Evolutionary conservation across 1,140 invertebrate genomes (phyloP).

Genomic region (Choristoneura fumiferana): DNA sequence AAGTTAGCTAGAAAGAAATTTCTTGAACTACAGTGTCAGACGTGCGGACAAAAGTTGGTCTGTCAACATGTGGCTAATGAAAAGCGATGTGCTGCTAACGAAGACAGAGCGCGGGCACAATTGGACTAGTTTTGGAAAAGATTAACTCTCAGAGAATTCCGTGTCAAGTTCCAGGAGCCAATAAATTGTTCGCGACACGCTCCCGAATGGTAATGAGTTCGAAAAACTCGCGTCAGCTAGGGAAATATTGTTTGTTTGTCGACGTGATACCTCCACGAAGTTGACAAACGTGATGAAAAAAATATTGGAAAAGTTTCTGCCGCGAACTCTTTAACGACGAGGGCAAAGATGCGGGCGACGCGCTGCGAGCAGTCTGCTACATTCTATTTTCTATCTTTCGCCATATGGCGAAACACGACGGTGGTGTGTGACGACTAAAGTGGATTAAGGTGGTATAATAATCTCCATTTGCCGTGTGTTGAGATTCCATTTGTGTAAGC

Average conservation of each 20-base stretch:
- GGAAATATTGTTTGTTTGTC: slow-evolving; percentile 63
- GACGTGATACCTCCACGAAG: slow-evolving; percentile 47
- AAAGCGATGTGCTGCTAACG: slow-evolving; percentile 56
- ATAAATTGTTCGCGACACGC: slow-evolving; percentile 44
- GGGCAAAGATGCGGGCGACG: slow-evolving; percentile 25
- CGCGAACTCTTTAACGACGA: slow-evolving; percentile 35
- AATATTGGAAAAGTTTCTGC: slow-evolving; percentile 66
- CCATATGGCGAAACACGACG: too few species aligned
- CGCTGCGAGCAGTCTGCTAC: neutral
- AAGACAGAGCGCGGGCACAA: slow-evolving; percentile 48
- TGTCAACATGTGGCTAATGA: slow-evolving; percentile 48
- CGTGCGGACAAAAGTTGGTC: slow-evolving; percentile 33
- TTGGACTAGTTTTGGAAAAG: slow-evolving; percentile 34
- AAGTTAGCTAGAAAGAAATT: slow-evolving; percentile 23
- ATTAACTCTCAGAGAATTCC: slow-evolving; percentile 40
- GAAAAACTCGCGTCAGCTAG: slow-evolving; percentile 44
- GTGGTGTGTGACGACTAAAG: too few species aligned
- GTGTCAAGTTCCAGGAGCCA: slow-evolving; percentile 30
- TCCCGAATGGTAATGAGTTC: slow-evolving; percentile 53
- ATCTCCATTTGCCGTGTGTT: too few species aligned
- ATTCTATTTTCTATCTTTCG: neutral
- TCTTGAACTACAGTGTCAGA: neutral
- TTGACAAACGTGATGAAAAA: slow-evolving; percentile 66
- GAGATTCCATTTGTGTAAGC: too few species aligned
- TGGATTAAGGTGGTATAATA: too few species aligned